Percentiles rank a stretch among this genome's conserved stretches.
These are phyloP conservation scores for Scyliorhinus canicula DNA, from an alignment of 2,797 vertebrate species.

Conservation along the genomic window DNA sequence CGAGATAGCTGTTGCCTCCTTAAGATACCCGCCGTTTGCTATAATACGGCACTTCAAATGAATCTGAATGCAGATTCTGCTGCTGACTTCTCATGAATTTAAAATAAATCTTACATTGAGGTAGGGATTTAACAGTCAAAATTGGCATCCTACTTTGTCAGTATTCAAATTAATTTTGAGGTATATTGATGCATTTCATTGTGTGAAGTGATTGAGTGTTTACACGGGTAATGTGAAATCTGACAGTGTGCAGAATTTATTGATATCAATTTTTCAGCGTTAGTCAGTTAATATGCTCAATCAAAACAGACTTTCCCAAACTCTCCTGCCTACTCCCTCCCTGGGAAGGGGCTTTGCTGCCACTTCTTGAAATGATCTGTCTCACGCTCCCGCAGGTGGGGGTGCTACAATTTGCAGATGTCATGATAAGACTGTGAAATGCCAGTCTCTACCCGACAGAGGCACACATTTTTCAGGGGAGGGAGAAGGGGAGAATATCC, in stretches of 20 bases:
- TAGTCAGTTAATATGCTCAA: not conserved
- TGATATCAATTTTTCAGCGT: not conserved
- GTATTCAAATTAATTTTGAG: not conserved
- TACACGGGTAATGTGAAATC: not conserved
- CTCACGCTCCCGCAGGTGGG: not conserved
- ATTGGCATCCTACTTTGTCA: not conserved
- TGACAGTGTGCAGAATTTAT: not conserved
- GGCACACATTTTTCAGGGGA: not conserved
- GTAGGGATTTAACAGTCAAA: not conserved
- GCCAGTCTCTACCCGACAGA: not conserved
- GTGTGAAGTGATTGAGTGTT: not conserved
- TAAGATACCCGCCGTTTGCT: too few relatives aligned
- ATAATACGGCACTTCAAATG: not conserved
- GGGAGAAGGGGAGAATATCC: not conserved
- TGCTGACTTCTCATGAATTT: too few relatives aligned
- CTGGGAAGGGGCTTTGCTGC: not conserved
- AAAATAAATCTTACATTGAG: not conserved
- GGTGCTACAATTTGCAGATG: not conserved
- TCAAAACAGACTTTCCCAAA: not conserved
- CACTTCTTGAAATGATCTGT: not conserved
- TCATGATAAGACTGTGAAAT: not conserved
- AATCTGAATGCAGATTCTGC: not conserved
- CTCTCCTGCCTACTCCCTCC: not conserved
- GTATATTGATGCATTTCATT: not conserved
- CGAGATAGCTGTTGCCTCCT: too few relatives aligned